Base-by-base conservation (phyloP, 2,113 vertebrate species). In the Gallinago media region DNA sequence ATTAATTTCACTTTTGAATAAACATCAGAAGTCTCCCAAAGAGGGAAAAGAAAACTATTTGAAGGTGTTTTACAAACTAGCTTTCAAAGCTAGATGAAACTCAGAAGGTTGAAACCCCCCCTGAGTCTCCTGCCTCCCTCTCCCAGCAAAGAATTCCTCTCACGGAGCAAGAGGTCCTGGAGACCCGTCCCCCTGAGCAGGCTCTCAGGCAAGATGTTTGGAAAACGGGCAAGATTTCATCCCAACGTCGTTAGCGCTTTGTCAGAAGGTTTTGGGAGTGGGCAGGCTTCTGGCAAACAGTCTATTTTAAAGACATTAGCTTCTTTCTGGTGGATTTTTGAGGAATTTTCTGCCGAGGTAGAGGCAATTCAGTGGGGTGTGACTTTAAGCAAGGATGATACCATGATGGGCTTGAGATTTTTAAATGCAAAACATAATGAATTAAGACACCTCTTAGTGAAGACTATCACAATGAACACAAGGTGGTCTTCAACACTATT, bases 1-100 rank as follows among this genome's bases (percentile, higher is more conserved):
- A 93, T 80, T 84, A 23, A 77, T 84, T 88, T 92, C n/a, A 47
- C 59, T 89, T 95, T 50, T 66, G 65, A 94, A 67, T 67, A 92
- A 91, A 81, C 79, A 89, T 46, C 76, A 59, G 29, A 86, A 86
- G 23, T 78, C 42, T 74, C 29, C 63, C 38, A 50, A 80, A 74
- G 32, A 66, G 58, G 50, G 32, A 44, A 94, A 80, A 40, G 15
- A 73, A 86, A 92, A 66, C 32, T 76, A 38, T 70, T 31, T 86
- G 46, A 80, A 95, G 68, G 47, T 31, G 38, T 80, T 79, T 68
- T 26, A 38, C 38, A 88, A 92, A 58, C 55, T 0, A 0, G 1
- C 9, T 84, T 77, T 92, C 79, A 88, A 90, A 67, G 59, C 1
- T 34, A 65, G 2, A 40, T 86, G 59, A 70, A 85, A 86, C 16